Percentiles rank a stretch among this genome's conserved stretches.
phyloP scores from a whole-genome alignment of 2,797 vertebrate species.

The Syngnathus acus region DNA sequence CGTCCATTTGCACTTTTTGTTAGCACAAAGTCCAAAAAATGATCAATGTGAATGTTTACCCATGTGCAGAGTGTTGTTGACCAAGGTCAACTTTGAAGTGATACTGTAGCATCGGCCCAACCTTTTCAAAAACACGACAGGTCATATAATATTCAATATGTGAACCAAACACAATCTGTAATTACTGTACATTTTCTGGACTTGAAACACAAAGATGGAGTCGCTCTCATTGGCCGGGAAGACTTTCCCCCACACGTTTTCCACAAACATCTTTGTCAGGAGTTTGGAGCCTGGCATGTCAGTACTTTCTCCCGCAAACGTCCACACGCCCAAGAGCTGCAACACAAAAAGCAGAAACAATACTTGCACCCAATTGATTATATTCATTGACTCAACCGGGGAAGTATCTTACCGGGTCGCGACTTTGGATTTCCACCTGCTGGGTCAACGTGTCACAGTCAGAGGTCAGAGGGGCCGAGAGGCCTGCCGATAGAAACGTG shows the following conservation, averaged over 20 bases:
- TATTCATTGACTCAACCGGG: not conserved
- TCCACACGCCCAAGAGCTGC: conserved; percentile 48
- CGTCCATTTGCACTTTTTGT: conserved; percentile 2
- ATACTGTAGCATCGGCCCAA: not conserved
- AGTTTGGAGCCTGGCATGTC: rapidly evolving
- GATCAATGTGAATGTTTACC: conserved; percentile 22
- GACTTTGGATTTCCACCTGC: conserved; percentile 9
- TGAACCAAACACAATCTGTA: not conserved
- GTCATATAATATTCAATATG: not conserved
- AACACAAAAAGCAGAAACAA: conserved; percentile 5
- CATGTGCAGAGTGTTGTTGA: conserved; percentile 14
- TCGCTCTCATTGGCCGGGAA: conserved; percentile 4
- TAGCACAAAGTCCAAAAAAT: conserved; percentile 9
- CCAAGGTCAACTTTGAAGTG: not conserved
- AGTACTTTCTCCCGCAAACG: conserved; percentile 8
- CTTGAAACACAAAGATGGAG: not conserved
- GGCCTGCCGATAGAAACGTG: conserved; percentile 26
- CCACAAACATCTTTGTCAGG: not conserved
- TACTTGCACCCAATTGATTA: not conserved
- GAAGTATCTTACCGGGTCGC: conserved; percentile 26
- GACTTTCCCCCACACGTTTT: not conserved
- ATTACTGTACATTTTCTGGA: conserved; percentile 24
- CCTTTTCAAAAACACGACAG: conserved; percentile 11
- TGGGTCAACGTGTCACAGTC: conserved; percentile 28
- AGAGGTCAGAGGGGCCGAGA: conserved; percentile 29